Conservation (phyloP, 2,797 vertebrate species). For the Babyrousa celebensis region DNA sequence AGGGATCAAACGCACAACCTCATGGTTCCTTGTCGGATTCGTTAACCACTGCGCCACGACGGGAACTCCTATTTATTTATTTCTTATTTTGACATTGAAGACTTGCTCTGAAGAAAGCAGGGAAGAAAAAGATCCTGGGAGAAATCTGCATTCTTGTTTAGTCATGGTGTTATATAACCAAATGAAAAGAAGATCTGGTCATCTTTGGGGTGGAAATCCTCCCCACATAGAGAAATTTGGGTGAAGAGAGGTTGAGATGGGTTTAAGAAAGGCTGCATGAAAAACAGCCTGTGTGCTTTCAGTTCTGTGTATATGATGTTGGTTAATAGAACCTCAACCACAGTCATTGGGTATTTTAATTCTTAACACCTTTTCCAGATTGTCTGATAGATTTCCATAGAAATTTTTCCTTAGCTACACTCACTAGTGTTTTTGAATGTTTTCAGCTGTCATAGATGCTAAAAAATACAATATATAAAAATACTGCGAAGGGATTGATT, state of each 20-base stretch:
- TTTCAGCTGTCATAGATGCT: conserved; percentile 57
- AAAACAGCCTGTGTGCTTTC: neutral
- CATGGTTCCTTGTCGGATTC: no score
- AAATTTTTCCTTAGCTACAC: conserved; percentile 68
- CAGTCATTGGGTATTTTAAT: conserved; percentile 60
- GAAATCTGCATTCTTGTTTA: neutral
- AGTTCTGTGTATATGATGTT: conserved; percentile 33
- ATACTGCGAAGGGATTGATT: neutral
- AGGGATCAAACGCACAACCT: no score
- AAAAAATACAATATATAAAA: conserved; percentile 60
- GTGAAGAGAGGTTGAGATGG: neutral
- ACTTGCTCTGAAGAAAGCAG: neutral
- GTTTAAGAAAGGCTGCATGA: neutral
- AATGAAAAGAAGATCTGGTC: neutral
- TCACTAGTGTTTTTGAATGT: conserved; percentile 57
- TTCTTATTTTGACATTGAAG: neutral
- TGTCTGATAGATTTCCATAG: conserved; percentile 58
- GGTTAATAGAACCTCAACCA: conserved; percentile 26
- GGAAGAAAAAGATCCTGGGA: neutral
- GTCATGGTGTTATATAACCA: neutral
- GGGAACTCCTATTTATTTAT: no score
- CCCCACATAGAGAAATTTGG: neutral
- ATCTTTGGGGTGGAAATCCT: neutral
- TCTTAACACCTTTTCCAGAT: neutral
- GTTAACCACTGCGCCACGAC: no score